Percentiles rank a stretch among this genome's conserved stretches.
phyloP scores from a whole-genome alignment of 2,113 vertebrate genomes.

The Helogale parvula region DNA sequence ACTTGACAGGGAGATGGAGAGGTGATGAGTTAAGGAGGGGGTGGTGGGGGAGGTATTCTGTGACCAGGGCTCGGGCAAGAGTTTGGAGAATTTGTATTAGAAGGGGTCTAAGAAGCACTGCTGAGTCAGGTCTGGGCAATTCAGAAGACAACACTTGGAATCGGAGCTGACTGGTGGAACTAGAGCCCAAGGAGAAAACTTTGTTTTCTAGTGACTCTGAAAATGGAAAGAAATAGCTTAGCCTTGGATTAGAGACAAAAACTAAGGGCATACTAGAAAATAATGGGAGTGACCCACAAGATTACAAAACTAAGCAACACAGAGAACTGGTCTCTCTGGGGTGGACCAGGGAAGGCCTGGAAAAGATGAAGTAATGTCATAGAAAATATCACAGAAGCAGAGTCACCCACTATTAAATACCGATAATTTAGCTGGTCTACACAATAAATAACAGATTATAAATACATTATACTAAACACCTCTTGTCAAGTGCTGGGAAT shows the following conservation, averaged over 20 bases:
- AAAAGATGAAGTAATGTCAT: slow-evolving; percentile 19
- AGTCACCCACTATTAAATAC: background rate
- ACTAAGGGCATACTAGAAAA: slow-evolving; percentile 40
- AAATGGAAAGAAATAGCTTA: slow-evolving; percentile 6
- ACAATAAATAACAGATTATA: slow-evolving; percentile 15
- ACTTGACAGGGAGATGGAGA: background rate
- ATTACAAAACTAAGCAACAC: slow-evolving; percentile 18
- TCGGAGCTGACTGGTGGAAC: background rate
- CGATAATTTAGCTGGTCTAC: background rate
- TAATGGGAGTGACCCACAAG: background rate
- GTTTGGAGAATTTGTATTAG: slow-evolving; percentile 16
- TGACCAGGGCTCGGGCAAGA: background rate
- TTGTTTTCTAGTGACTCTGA: background rate
- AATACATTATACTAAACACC: background rate
- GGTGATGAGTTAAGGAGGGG: background rate
- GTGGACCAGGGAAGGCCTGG: background rate
- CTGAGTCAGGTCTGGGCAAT: background rate
- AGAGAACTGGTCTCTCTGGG: slow-evolving; percentile 12
- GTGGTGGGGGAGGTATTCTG: background rate
- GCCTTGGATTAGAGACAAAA: slow-evolving; percentile 18
- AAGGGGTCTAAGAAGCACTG: slow-evolving; percentile 30
- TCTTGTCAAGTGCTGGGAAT: background rate
- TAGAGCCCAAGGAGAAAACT: background rate
- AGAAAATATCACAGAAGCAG: slow-evolving; percentile 10
- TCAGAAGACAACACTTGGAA: background rate